Conservation (phyloP, 2,113 vertebrate species). For the Planiliza haematocheilus region DNA sequence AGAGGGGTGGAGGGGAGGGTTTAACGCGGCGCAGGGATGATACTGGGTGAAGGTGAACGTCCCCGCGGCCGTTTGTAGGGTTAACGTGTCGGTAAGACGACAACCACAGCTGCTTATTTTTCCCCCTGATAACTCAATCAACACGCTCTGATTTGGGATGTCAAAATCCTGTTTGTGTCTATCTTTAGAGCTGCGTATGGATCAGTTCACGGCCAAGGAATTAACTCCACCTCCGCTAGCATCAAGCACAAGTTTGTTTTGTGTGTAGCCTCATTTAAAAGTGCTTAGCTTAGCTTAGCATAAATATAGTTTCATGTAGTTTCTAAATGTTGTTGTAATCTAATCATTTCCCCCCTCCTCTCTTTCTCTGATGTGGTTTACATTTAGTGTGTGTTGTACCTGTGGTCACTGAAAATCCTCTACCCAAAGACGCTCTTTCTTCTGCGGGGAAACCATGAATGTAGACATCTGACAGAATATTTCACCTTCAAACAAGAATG, state of each 20-base stretch:
- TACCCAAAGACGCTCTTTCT: slow-evolving; percentile 89
- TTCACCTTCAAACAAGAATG: slow-evolving; percentile 91
- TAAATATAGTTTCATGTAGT: too few relatives aligned
- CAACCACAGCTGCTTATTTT: neutral
- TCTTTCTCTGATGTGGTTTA: slow-evolving; percentile 22
- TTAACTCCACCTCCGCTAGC: too few relatives aligned
- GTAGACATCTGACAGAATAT: slow-evolving; percentile 90
- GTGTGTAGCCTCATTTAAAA: neutral
- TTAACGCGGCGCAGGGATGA: slow-evolving; percentile 42
- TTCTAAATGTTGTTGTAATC: neutral
- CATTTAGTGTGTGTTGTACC: slow-evolving; percentile 85
- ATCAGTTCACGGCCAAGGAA: slow-evolving; percentile 22
- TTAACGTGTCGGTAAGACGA: neutral
- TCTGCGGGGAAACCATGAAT: slow-evolving; percentile 89
- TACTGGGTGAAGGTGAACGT: slow-evolving; percentile 36
- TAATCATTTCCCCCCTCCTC: slow-evolving; percentile 3
- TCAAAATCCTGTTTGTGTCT: slow-evolving; percentile 35
- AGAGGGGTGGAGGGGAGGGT: neutral
- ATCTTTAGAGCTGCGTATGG: slow-evolving; percentile 26
- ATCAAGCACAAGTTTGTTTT: neutral
- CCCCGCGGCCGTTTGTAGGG: slow-evolving; percentile 21
- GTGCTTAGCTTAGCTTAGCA: neutral
- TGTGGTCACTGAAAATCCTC: slow-evolving; percentile 89
- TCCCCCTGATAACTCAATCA: neutral
- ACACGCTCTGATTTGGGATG: neutral